A percentile compares a stretch with the other conserved stretches of the same genome.
Evolutionary conservation across 2,113 vertebrate species (phyloP).

Genomic region (Serinus canaria): DNA sequence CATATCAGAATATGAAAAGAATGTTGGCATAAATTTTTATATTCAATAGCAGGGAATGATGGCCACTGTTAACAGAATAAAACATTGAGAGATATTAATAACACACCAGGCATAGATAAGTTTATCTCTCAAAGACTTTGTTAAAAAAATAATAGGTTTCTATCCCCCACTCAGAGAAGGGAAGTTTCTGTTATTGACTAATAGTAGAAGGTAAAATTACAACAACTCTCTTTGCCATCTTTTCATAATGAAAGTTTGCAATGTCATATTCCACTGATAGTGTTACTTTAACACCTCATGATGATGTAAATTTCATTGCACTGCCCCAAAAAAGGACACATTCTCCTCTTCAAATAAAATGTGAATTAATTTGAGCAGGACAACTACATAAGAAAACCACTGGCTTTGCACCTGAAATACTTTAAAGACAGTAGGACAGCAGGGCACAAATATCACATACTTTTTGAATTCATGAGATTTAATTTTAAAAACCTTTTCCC

Average conservation of each 20-base stretch:
- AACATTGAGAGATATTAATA: background rate
- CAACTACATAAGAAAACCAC: background rate
- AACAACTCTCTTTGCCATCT: background rate
- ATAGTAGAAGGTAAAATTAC: background rate
- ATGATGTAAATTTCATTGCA: background rate
- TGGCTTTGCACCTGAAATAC: background rate
- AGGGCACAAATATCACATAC: background rate
- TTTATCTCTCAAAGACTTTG: background rate
- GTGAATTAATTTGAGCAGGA: background rate
- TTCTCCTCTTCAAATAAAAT: background rate
- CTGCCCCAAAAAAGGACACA: background rate
- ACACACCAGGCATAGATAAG: background rate
- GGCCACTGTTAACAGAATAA: background rate
- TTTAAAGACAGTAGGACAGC: background rate
- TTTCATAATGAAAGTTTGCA: background rate
- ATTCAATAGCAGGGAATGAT: background rate
- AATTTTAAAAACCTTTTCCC: background rate
- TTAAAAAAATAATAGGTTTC: background rate
- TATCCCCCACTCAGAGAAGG: background rate
- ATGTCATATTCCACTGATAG: background rate
- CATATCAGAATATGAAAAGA: background rate
- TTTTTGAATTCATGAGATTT: background rate
- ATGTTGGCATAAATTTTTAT: background rate
- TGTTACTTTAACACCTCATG: background rate
- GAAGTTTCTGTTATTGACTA: background rate